Evolutionary conservation across 2,113 vertebrate species (phyloP), one percentile per base, ranked within the genome.

Genomic region (Trematomus loennbergii): DNA sequence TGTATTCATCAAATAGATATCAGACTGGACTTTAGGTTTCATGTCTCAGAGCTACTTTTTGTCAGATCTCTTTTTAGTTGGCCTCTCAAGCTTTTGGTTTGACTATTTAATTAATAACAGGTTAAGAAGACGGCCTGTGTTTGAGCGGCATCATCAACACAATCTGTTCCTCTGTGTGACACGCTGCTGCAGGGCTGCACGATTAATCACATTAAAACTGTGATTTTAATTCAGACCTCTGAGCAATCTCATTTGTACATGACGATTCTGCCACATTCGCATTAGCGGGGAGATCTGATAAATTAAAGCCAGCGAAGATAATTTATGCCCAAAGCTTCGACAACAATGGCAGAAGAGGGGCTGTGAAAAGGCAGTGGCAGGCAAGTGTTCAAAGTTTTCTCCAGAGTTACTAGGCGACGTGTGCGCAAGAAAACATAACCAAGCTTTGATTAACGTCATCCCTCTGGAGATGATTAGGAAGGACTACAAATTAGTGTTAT

Each of bases 321-420:
- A 69, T 81, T 71, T 65, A 43, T 61, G 48, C 78, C 70, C 59
- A 58, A 55, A 83, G 77, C 63, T 54, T 25, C 11, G 50, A 59
- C 25, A 67, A 20, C 62, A 76, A 72, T 20, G n/a, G 72, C 50
- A 57, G 33, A 72, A 76, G 48, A 77, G 52, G 11, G 50, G 73
- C 13, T 46, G n/a, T 29, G 11, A 58, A 61, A 69, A 62, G 20
- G n/a, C 36, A 20, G 49, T 25, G 61, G 60, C 20, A 36, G 9
- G 0, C 61, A 10, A 15, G 43, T n/a, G n/a, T 75, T 55, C 25
- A 36, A 3, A 22, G 2, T 16, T 9, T 58, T 53, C 20, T 49
- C 29, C 40, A 61, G 33, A 22, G 20, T 55, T 18, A 50, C 54
- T 13, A 7, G 45, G 40, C 1, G 2, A 18, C 22, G 8, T 20